Evolutionary conservation across 2,113 vertebrate genomes (phyloP), one percentile per base, ranked within the genome.

Genomic region (Onychorhynchus coronatus): DNA sequence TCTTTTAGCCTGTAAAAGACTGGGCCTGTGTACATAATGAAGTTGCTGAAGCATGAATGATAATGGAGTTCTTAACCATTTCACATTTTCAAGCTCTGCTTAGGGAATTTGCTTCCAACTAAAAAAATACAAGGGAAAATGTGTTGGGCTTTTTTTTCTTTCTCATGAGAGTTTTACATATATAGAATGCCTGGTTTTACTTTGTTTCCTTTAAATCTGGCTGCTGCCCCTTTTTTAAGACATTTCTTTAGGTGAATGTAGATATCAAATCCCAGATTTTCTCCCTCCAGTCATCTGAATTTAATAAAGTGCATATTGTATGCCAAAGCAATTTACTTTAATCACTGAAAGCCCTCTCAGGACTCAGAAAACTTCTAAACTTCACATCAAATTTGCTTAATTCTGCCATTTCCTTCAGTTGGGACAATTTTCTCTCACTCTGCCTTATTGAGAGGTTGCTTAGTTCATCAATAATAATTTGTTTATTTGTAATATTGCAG

Each of bases 21-120:
- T 72, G 85, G 96, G 78, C 50, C 80, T 95, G 95, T 85, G 82
- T 97, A 93, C 95, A 91, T 96, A 96, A 94, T 85, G 94, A 94
- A 96, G 89, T 74, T 92, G 85, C 39, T 58, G 67, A 75, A 91
- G 94, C 91, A 86, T 91, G 94, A 94, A 94, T 82, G 92, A 88
- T 97, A 96, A 90, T 75, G 85, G 75, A 93, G 79, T 70, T 89
- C 72, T 46, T 72, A 47, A 90, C 70, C 78, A 92, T 79, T 62
- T 46, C 85, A 71, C 73, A 77, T 83, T 86, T 88, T 84, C 80
- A 73, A 84, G 78, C 68, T 78, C 27, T 47, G 73, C 55, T 63
- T 83, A 72, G 84, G 83, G 73, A 74, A 76, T 86, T 97, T 86
- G 23, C 75, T 82, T 91, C 35, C 55, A 61, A 50, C 65, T 70